Evolutionary conservation across 2,113 vertebrate species (phyloP).

Genomic region (Ailurus styani): DNA sequence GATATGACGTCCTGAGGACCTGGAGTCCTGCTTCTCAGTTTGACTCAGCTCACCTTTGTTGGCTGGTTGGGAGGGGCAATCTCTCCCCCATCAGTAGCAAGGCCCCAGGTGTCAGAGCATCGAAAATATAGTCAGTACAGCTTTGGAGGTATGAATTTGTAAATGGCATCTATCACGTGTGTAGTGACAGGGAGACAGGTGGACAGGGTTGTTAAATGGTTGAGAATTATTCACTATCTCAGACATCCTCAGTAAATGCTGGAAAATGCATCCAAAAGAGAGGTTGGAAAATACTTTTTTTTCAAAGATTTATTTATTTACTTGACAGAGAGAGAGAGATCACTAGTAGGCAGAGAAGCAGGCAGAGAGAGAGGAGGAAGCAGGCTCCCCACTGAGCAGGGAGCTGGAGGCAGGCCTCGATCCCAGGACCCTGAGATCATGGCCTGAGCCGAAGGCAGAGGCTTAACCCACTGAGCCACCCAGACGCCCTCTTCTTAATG

Average conservation of each 20-base stretch:
- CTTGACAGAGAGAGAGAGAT: too few species aligned
- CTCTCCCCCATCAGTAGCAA: neutral
- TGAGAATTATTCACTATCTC: neutral
- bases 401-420: too few species aligned
- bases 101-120: neutral
- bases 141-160: neutral
- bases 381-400: too few species aligned
- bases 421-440: too few species aligned
- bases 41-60: neutral
- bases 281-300: neutral
- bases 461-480: too few species aligned
- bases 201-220: neutral
- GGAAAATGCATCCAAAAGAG: neutral
- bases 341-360: too few species aligned
- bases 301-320: too few species aligned
- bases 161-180: neutral
- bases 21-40: neutral
- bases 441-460: too few species aligned
- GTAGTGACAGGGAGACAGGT: neutral
- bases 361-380: too few species aligned
- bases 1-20: neutral
- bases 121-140: neutral
- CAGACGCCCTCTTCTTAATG: neutral
- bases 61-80: neutral
- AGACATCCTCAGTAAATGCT: neutral